Percentiles rank a stretch among this genome's conserved stretches.
phyloP scores from a whole-genome alignment of 2,113 vertebrate species.

The Sylvietta virens region DNA sequence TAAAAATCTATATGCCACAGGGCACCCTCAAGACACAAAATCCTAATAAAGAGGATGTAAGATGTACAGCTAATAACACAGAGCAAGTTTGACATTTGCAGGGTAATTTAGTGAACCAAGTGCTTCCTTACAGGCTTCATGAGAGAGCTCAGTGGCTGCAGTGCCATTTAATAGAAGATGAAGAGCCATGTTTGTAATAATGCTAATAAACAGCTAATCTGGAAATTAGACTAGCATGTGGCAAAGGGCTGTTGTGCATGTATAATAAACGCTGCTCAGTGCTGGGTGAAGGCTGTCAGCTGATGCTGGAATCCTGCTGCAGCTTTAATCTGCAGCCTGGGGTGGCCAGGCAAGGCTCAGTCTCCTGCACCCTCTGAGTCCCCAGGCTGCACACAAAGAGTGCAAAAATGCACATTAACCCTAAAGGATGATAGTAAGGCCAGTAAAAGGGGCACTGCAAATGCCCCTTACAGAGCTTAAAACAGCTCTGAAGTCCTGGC shows the following conservation, averaged over 20 bases:
- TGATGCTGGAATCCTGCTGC: neutral
- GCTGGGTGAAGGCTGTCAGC: neutral
- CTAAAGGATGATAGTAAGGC: neutral
- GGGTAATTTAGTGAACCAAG: slow-evolving; percentile 61
- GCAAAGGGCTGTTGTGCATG: neutral
- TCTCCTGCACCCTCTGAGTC: neutral
- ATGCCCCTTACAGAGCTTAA: neutral
- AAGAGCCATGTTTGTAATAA: neutral
- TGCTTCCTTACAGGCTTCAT: neutral
- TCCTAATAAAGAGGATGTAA: slow-evolving; percentile 64
- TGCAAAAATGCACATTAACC: neutral
- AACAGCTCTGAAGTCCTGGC: neutral
- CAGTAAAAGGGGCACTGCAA: neutral
- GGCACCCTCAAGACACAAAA: slow-evolving; percentile 60
- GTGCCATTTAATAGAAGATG: slow-evolving; percentile 21
- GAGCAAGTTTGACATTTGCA: slow-evolving; percentile 66
- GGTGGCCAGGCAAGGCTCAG: neutral
- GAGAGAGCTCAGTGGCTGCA: neutral
- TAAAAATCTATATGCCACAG: slow-evolving; percentile 48
- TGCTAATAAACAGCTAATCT: slow-evolving; percentile 36
- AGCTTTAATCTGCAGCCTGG: neutral
- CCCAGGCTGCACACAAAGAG: neutral
- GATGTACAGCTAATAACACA: slow-evolving; percentile 45
- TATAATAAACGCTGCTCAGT: neutral
- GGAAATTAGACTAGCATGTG: slow-evolving; percentile 13